These are phyloP conservation scores for Cladorhizidae sp. DNA, from an alignment of 37 sponge, comb jelly and placozoan species.

Conservation along the genomic window DNA sequence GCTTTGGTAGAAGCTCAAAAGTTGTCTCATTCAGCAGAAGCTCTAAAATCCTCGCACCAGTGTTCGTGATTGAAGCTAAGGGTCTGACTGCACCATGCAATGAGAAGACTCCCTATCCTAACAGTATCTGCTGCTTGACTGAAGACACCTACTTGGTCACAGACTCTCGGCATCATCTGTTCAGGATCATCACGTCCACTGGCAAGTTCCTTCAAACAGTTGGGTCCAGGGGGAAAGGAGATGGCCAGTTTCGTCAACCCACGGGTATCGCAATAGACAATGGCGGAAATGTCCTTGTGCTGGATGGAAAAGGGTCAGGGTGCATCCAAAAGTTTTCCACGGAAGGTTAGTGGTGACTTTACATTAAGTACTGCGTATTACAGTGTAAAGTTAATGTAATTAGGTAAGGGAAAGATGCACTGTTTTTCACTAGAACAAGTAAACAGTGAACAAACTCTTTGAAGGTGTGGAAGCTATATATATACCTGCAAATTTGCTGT, in stretches of 20 bases:
- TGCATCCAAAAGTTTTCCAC: constrained; percentile 41
- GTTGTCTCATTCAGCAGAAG: too few species aligned
- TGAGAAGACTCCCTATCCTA: constrained; percentile 2
- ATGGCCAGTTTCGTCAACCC: constrained; percentile 32
- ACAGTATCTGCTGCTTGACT: constrained; percentile 18
- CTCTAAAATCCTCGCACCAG: constrained; percentile 18
- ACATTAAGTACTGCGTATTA: too few species aligned
- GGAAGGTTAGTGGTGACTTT: constrained; percentile 13
- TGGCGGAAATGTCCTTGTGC: constrained; percentile 24
- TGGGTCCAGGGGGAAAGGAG: constrained; percentile 33
- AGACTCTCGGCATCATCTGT: constrained; percentile 14
- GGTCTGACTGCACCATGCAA: constrained; percentile 8
- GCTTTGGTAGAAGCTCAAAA: too few species aligned
- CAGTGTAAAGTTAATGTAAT: neutral
- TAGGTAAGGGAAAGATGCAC: neutral
- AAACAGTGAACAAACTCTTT: too few species aligned
- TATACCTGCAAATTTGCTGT: too few species aligned
- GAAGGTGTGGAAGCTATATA: too few species aligned
- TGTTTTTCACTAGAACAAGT: too few species aligned
- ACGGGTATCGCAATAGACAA: constrained; percentile 24
- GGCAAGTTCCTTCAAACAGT: constrained; percentile 36
- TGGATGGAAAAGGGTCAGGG: constrained; percentile 7
- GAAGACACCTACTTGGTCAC: constrained; percentile 17
- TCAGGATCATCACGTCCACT: constrained; percentile 33
- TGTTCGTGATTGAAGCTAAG: constrained; percentile 3